These are phyloP conservation scores for Phataginus tricuspis DNA, from an alignment of 2,797 vertebrate genomes.

Conservation along the genomic window DNA sequence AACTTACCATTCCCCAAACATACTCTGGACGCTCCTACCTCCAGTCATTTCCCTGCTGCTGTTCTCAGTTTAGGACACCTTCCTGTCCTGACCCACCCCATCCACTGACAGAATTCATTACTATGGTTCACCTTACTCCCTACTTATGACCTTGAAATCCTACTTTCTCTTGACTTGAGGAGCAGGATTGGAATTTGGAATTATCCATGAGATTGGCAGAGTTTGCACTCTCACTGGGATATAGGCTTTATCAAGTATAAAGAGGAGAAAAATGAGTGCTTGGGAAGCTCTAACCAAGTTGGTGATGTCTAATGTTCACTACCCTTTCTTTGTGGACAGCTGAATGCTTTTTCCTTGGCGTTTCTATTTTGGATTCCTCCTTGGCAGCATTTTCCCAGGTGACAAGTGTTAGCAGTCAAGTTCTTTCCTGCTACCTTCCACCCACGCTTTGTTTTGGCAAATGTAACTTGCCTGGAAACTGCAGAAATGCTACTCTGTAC, in stretches of 20 bases:
- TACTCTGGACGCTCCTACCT: not conserved
- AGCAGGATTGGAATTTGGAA: not conserved
- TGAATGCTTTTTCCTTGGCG: not conserved
- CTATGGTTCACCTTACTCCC: not conserved
- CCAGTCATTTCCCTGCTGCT: not conserved
- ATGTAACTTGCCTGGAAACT: conserved; percentile 35
- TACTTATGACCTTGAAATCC: not conserved
- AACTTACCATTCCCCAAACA: not conserved
- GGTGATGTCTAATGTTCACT: not conserved
- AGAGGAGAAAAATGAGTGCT: conserved; percentile 17
- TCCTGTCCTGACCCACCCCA: not conserved
- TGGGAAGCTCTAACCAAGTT: not conserved
- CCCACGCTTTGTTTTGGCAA: conserved; percentile 63
- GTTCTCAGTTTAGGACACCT: not conserved
- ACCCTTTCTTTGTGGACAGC: not conserved
- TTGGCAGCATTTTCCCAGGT: conserved; percentile 52
- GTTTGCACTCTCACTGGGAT: not conserved
- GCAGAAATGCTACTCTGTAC: conserved; percentile 53
- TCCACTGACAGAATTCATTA: not conserved
- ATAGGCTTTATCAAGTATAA: not conserved
- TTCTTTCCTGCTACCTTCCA: not conserved
- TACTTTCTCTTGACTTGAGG: not conserved
- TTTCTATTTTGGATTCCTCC: not conserved
- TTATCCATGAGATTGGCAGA: not conserved
- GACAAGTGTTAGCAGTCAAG: not conserved